Evolutionary conservation across 2,113 vertebrate species (phyloP).

Genomic region (Arothron firmamentum): DNA sequence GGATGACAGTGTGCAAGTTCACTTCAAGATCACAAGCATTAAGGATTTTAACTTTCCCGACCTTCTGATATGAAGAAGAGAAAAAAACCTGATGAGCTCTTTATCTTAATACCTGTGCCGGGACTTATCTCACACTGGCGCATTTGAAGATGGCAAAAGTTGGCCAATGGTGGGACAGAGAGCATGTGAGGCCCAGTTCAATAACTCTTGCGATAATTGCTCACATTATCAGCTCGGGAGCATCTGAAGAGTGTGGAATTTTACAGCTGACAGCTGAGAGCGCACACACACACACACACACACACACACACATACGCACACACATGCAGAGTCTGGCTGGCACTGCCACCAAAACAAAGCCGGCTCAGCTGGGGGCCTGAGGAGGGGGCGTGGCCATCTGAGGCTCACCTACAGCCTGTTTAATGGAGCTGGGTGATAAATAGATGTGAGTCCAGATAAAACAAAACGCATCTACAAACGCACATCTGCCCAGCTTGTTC

Average conservation of each 20-base stretch:
- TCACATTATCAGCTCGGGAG: slow-evolving; percentile 71
- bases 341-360: slow-evolving; percentile 64
- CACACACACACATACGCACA: slow-evolving; percentile 23
- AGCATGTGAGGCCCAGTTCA: slow-evolving; percentile 44
- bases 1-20: not conserved
- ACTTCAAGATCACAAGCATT: slow-evolving; percentile 1
- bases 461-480: not conserved
- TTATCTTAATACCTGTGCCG: slow-evolving; percentile 37
- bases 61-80: slow-evolving; percentile 13
- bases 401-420: slow-evolving; percentile 17
- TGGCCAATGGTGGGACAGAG: slow-evolving; percentile 33
- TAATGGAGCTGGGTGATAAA: slow-evolving; percentile 22
- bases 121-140: slow-evolving; percentile 26
- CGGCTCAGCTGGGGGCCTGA: slow-evolving; percentile 61
- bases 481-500: slow-evolving; percentile 4
- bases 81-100: slow-evolving; percentile 1
- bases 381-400: slow-evolving; percentile 43
- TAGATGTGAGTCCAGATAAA: not conserved
- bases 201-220: slow-evolving; percentile 68
- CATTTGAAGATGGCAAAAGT: slow-evolving; percentile 50
- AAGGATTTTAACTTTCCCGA: slow-evolving; percentile 28
- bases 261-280: slow-evolving; percentile 61
- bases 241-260: slow-evolving; percentile 70
- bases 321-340: slow-evolving; percentile 30
- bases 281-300: slow-evolving; percentile 61